phyloP scores from a whole-genome alignment of 2,797 vertebrate species.

The Urocyon cinereoargenteus region DNA sequence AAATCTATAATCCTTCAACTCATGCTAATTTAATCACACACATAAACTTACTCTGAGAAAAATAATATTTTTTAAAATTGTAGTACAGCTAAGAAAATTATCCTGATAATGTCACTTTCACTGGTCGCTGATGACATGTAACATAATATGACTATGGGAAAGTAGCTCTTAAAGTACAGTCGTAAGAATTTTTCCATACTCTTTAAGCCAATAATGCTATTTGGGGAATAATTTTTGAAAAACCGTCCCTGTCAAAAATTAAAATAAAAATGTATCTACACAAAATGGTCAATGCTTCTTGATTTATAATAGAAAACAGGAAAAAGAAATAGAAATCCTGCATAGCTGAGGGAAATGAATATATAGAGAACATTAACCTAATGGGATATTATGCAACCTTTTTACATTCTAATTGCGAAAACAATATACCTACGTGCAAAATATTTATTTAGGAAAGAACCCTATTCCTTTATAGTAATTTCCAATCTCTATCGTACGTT shows the following conservation, averaged over 20 bases:
- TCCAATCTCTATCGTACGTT: background rate
- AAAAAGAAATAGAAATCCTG: background rate
- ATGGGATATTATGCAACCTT: background rate
- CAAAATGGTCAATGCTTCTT: background rate
- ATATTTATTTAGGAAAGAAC: background rate
- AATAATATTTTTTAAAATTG: background rate
- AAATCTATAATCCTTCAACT: background rate
- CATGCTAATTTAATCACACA: background rate
- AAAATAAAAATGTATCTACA: background rate
- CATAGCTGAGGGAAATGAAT: background rate
- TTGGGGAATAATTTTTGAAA: background rate
- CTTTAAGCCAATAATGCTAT: background rate
- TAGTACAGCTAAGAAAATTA: background rate
- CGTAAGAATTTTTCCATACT: background rate
- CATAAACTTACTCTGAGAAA: background rate
- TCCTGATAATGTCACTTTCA: background rate
- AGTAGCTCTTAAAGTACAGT: background rate
- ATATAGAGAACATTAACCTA: background rate
- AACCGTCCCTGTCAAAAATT: background rate
- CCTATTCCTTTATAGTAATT: background rate
- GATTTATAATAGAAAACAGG: background rate
- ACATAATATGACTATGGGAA: background rate
- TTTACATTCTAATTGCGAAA: background rate
- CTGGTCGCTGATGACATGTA: background rate
- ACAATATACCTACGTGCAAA: background rate